Percentiles rank a stretch among this genome's conserved stretches.
Evolutionary conservation across 2,797 vertebrate genomes (phyloP).

Genomic region (Lagorchestes hirsutus): DNA sequence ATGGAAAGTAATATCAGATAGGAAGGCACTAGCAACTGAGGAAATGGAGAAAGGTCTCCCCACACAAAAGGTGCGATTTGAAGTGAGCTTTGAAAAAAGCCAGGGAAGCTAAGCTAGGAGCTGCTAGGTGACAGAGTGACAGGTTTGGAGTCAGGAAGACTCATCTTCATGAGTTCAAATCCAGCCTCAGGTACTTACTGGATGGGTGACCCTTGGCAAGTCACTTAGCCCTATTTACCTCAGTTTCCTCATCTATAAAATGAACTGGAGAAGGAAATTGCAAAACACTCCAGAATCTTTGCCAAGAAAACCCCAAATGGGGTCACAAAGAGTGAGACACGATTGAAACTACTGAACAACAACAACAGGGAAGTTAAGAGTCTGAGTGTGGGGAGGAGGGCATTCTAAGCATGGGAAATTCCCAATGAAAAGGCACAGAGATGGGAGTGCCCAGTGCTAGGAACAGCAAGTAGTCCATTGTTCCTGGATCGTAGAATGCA

Average conservation of each 20-base stretch:
- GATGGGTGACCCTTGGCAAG: neutral
- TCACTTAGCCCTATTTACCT: neutral
- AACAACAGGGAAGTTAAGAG: neutral
- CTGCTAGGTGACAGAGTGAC: neutral
- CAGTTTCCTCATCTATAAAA: neutral
- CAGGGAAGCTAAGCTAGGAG: neutral
- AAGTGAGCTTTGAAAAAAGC: neutral
- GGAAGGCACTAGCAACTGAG: neutral
- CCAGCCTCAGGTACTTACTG: neutral
- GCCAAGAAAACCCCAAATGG: neutral
- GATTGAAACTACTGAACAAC: neutral
- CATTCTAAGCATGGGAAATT: neutral
- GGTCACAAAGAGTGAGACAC: neutral
- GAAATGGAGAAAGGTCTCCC: neutral
- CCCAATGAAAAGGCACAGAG: neutral
- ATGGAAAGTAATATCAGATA: neutral
- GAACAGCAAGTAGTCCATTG: neutral
- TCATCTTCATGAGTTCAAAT: neutral
- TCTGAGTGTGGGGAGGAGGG: neutral
- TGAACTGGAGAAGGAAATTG: neutral
- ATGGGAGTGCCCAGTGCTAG: neutral
- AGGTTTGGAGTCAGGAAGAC: neutral
- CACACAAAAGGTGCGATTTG: neutral
- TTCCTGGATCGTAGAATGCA: neutral
- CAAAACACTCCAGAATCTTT: neutral